phyloP scores from a whole-genome alignment of 2,113 vertebrate genomes.

The Tyto alba region DNA sequence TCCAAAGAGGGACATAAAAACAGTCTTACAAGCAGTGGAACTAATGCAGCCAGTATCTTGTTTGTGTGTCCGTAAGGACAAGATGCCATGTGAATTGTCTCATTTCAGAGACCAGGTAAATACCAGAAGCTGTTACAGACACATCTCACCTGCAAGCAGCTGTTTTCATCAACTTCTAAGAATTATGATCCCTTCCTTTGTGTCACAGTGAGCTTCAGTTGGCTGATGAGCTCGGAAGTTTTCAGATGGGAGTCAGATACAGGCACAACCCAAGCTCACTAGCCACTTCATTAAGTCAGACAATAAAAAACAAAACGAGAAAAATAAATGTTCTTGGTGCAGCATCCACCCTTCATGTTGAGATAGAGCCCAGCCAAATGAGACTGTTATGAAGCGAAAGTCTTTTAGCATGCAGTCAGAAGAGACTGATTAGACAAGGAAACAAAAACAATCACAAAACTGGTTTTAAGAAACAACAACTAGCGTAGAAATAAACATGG shows the following conservation, averaged over 20 bases:
- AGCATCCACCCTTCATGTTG: not conserved
- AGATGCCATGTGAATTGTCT: not conserved
- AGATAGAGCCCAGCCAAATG: not conserved
- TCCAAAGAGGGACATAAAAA: not conserved
- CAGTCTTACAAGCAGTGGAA: not conserved
- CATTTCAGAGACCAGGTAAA: not conserved
- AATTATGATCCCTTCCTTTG: not conserved
- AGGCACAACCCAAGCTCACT: not conserved
- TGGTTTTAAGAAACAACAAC: not conserved
- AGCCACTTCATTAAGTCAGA: not conserved
- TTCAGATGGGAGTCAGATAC: not conserved
- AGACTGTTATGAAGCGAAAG: not conserved
- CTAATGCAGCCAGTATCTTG: accelerated
- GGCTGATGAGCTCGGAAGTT: not conserved
- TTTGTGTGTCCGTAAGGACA: accelerated
- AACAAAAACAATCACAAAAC: not conserved
- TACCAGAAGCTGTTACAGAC: not conserved
- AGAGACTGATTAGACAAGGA: not conserved
- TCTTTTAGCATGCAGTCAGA: not conserved
- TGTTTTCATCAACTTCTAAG: not conserved
- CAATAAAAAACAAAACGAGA: not conserved
- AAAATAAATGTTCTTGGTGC: not conserved
- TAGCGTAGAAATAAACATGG: not conserved
- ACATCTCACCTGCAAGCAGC: not conserved
- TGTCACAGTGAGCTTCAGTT: not conserved